Evolutionary conservation across 2,113 vertebrate genomes (phyloP).

Genomic region (Oreotrochilus melanogaster): DNA sequence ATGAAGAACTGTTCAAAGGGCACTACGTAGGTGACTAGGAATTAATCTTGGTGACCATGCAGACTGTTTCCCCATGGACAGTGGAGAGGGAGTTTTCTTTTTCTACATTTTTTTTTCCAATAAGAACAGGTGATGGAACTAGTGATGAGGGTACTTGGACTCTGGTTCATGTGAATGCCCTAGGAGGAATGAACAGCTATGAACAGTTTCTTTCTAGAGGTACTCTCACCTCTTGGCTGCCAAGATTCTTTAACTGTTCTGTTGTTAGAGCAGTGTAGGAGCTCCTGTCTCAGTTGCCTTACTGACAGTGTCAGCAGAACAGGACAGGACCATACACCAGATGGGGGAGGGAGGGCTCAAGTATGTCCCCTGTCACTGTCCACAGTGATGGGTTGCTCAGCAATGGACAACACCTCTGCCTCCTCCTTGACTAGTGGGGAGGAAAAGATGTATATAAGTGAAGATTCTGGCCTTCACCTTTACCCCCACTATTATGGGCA

Average conservation of each 20-base stretch:
- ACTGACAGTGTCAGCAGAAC: neutral
- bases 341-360: neutral
- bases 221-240: neutral
- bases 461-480: neutral
- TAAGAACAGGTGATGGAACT: neutral
- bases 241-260: neutral
- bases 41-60: neutral
- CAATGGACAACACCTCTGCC: neutral
- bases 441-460: neutral
- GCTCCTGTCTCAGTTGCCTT: neutral
- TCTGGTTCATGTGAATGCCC: neutral
- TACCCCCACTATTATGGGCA: neutral
- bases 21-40: neutral
- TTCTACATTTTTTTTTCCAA: neutral
- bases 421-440: neutral
- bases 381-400: neutral
- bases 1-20: neutral
- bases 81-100: neutral
- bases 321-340: fast-evolving
- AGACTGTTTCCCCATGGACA: neutral
- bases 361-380: neutral
- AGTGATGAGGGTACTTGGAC: neutral
- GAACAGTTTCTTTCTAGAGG: neutral
- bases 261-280: neutral
- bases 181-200: fast-evolving